Evolutionary conservation across 2,113 vertebrate genomes (phyloP), one percentile per base, ranked within the genome.

Genomic region (Theristicus caerulescens): DNA sequence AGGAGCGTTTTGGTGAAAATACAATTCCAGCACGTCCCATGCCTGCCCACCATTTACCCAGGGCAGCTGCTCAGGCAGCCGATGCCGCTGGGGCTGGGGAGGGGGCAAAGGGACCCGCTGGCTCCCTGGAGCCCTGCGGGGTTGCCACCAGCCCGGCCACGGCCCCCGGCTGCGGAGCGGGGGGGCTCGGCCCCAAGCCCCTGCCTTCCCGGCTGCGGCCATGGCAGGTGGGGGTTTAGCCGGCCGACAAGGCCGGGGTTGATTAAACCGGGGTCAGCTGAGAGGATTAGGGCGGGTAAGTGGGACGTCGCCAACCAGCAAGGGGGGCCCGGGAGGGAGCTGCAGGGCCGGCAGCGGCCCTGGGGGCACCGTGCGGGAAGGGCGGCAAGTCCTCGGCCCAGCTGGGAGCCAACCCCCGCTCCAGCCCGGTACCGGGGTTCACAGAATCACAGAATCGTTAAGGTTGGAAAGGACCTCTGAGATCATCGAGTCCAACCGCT

Each of bases 221-320:
- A 4, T 9, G 7, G 52, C 4, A 8, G 21, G 19, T 4, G 27
- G 20, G n/a, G 69, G 93, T 94, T 97, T 95, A 97, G 72, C 47
- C 6, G 49, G 69, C 61, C 32, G 24, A 27, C 40, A 16, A 46
- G 42, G 64, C 44, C 42, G 81, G 42, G 93, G 34, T 88, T 88
- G 82, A 97, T 96, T 94, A 97, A 91, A 61, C 10, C 6, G 7
- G 55, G 51, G 78, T 81, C 84, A 96, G 88, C 36, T 96, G 47
- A 96, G 62, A 9, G 58, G 78, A 91, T 91, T 44, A 51, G 5
- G 34, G 80, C 13, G 19, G 79, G 49, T 90, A 44, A 65, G 6
- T n/a, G 8, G 25, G 86, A 42, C 40, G 40, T 42, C 40, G 40
- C 40, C 40, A 42, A 42, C 11, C 12, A 42, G 40, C 40, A 42